Evolutionary conservation across 2,888 invertebrate genomes (phyloP).

Genomic region (Pseudococcus viburni): DNA sequence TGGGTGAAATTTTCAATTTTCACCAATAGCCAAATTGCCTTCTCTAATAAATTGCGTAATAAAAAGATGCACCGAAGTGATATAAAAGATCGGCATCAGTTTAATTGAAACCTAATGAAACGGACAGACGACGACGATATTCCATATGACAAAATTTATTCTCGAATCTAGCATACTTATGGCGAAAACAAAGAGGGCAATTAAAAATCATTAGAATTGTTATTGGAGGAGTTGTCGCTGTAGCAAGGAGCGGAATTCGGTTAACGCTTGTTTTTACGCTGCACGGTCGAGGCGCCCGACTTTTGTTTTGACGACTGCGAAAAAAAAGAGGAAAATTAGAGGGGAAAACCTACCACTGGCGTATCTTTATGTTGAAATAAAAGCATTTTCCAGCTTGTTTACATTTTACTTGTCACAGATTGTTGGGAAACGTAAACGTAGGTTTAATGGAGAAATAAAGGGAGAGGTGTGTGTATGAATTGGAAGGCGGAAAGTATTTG

Average conservation of each 20-base stretch:
- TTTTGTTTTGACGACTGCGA: conserved; percentile 8
- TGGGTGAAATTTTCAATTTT: no score
- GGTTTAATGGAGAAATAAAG: not conserved
- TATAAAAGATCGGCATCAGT: not conserved
- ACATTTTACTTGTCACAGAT: conserved; percentile 35
- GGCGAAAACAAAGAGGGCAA: not conserved
- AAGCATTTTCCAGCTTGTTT: conserved; percentile 47
- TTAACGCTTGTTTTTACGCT: not conserved
- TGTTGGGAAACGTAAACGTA: conserved; percentile 24
- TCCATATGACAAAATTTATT: conserved; percentile 4
- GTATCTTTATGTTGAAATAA: conserved; percentile 41
- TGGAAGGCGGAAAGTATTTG: conserved; percentile 13
- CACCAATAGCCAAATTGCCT: no score
- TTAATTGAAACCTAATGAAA: not conserved
- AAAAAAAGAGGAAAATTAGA: not conserved
- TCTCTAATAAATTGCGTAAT: no score
- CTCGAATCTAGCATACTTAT: not conserved
- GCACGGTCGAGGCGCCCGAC: not conserved
- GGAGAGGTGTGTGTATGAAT: not conserved
- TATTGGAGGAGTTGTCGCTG: conserved; percentile 6
- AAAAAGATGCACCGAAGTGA: not conserved
- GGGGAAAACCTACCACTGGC: not conserved
- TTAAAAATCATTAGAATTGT: conserved; percentile 37
- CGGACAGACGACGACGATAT: not conserved
- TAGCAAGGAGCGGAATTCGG: not conserved